These are phyloP conservation scores for Cardiocondyla obscurior DNA, from an alignment of 1,140 invertebrate species.

Conservation along the genomic window DNA sequence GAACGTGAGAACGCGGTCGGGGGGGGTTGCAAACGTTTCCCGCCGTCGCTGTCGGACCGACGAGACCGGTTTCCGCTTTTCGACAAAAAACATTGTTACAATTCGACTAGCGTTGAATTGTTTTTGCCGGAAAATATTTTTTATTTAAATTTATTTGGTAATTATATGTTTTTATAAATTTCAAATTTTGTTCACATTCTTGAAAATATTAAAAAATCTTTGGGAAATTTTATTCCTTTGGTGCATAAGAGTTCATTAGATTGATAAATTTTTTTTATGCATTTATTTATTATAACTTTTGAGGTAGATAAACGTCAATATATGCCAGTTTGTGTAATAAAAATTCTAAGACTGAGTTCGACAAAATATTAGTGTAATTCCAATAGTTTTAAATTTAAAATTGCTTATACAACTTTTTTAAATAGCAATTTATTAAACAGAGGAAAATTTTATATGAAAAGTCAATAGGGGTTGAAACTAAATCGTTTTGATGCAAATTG, in stretches of 20 bases:
- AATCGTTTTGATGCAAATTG: neutral
- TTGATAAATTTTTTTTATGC: no score
- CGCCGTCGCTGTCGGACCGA: neutral
- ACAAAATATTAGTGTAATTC: neutral
- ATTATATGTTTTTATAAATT: neutral
- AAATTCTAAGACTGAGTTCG: neutral
- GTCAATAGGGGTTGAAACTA: neutral
- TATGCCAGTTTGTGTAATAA: neutral
- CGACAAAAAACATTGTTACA: neutral
- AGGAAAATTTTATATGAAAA: neutral
- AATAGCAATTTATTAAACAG: neutral
- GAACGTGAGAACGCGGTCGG: slow-evolving; percentile 58
- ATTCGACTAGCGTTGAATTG: neutral
- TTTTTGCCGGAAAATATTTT: neutral
- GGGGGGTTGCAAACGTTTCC: slow-evolving; percentile 27
- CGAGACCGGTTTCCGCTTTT: slow-evolving; percentile 21
- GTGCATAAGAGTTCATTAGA: no score
- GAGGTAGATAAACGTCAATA: neutral
- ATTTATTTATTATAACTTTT: neutral
- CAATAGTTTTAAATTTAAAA: neutral
- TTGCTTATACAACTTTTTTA: neutral
- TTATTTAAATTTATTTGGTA: neutral
- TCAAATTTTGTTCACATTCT: no score
- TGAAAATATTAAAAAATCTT: neutral
- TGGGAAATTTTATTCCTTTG: neutral